Conservation (phyloP, 2,797 vertebrate genomes). For the Diglossa cyanea region DNA sequence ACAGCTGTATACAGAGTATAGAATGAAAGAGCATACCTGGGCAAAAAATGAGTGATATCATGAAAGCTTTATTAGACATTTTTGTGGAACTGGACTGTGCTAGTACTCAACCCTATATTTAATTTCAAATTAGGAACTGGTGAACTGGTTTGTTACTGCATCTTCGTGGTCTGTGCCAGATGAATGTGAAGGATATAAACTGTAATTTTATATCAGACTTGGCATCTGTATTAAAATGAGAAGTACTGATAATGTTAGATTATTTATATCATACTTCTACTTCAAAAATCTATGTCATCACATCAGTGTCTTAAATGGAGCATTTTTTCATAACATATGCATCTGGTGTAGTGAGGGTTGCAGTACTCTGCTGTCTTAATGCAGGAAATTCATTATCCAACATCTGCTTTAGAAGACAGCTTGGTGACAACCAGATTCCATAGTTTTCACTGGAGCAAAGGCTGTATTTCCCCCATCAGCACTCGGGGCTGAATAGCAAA, state of each 20-base stretch:
- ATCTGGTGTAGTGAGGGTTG: slow-evolving; percentile 45
- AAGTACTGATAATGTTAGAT: not conserved
- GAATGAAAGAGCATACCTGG: not conserved
- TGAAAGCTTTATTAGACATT: not conserved
- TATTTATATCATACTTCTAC: not conserved
- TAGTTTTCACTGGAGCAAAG: slow-evolving; percentile 43
- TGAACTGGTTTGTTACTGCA: not conserved
- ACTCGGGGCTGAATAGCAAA: slow-evolving; percentile 46
- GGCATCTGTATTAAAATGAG: not conserved
- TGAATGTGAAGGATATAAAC: not conserved
- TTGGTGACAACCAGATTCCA: slow-evolving; percentile 22
- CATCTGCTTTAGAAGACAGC: slow-evolving; percentile 62
- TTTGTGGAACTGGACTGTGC: not conserved
- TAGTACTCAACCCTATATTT: not conserved
- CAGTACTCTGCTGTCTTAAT: slow-evolving; percentile 51
- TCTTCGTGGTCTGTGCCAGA: not conserved
- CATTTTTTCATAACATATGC: not conserved
- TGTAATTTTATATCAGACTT: not conserved
- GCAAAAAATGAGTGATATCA: not conserved
- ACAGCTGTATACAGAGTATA: not conserved
- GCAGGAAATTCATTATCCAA: slow-evolving; percentile 63
- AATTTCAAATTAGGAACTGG: not conserved
- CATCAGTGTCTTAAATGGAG: slow-evolving; percentile 3
- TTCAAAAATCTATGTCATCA: slow-evolving; percentile 11
- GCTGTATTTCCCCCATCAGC: slow-evolving; percentile 51